Percentiles rank a stretch among this genome's conserved stretches.
These are phyloP conservation scores for Actinernus sp. DNA, from an alignment of 92 coral and sea anemone genomes.

Conservation along the genomic window DNA sequence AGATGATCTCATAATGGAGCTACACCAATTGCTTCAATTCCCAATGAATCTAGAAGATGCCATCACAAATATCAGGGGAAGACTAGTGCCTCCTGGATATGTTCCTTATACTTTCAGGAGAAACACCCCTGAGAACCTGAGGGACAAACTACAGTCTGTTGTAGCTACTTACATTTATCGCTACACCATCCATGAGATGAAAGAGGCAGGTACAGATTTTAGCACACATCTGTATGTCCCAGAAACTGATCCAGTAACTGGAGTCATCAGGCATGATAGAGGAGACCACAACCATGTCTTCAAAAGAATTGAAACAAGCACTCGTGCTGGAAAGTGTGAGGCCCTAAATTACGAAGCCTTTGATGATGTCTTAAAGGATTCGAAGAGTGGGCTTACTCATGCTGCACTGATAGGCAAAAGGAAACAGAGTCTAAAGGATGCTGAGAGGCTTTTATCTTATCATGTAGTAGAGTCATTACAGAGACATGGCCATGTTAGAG, in stretches of 20 bases:
- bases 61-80: constrained; percentile 25
- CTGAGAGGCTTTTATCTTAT: constrained; percentile 52
- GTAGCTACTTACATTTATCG: constrained; percentile 51
- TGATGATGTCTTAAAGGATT: constrained; percentile 60
- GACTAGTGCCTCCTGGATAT: constrained; percentile 58
- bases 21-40: no score
- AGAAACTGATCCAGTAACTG: constrained; percentile 45
- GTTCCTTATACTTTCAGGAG: constrained; percentile 51
- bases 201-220: constrained; percentile 37
- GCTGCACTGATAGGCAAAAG: constrained; percentile 64
- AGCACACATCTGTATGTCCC: constrained; percentile 36
- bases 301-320: constrained; percentile 31
- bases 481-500: constrained; percentile 46
- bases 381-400: constrained; percentile 66
- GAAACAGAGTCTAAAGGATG: constrained; percentile 53
- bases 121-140: constrained; percentile 38
- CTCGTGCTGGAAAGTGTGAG: constrained; percentile 25
- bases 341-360: constrained; percentile 50
- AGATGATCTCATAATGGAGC: no score
- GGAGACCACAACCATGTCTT: constrained; percentile 53
- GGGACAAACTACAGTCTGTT: constrained; percentile 52
- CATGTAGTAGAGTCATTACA: constrained; percentile 27
- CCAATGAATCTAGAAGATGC: no score
- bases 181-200: constrained; percentile 3
- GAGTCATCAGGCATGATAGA: constrained; percentile 32